phyloP scores from a whole-genome alignment of 1,140 invertebrate genomes.

The Heterodera schachtii region DNA sequence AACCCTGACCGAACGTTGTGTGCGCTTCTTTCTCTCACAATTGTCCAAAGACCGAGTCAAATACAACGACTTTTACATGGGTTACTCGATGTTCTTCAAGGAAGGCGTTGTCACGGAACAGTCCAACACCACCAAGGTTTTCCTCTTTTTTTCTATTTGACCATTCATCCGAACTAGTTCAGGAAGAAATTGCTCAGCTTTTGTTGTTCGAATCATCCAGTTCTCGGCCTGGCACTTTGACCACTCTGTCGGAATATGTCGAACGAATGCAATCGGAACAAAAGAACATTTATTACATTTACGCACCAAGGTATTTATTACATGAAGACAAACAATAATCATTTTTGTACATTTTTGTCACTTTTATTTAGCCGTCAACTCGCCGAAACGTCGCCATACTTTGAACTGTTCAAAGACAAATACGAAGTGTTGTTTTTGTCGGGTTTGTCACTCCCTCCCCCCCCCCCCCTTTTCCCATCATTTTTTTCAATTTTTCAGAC shows the following conservation, averaged over 20 bases:
- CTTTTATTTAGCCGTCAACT: constrained; percentile 37
- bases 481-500: constrained; percentile 73
- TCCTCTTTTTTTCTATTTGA: no score
- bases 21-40: constrained; percentile 84
- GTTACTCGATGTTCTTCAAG: constrained; percentile 86
- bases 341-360: neutral
- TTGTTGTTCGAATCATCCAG: constrained; percentile 88
- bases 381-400: constrained; percentile 85
- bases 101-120: constrained; percentile 31
- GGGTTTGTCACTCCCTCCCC: neutral
- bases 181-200: constrained; percentile 88
- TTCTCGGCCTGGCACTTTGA: constrained; percentile 74
- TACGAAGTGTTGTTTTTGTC: constrained; percentile 90
- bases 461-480: neutral
- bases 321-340: neutral
- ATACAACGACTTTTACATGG: constrained; percentile 84
- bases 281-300: constrained; percentile 85
- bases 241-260: constrained; percentile 83
- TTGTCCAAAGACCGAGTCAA: constrained; percentile 80
- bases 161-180: constrained; percentile 60
- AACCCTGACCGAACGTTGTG: constrained; percentile 80
- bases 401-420: constrained; percentile 80
- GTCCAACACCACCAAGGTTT: constrained; percentile 23
- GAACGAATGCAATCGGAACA: constrained; percentile 77
- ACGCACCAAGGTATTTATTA: constrained; percentile 26